Base-by-base conservation (phyloP, 2,888 invertebrate genomes). In the Steromphala cineraria region DNA sequence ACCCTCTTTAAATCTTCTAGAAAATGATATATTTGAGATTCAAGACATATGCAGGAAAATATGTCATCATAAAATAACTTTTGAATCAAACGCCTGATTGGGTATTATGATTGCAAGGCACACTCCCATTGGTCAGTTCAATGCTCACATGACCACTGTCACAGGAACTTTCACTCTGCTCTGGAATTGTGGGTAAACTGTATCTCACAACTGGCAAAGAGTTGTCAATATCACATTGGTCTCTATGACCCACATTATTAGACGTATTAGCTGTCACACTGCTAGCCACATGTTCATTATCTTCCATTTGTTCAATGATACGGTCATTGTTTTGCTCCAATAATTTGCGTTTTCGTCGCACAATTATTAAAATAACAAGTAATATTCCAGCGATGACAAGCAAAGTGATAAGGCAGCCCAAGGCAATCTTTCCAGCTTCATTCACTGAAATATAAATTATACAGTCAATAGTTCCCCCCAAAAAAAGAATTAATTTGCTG, bases 341-440 rank as follows among this genome's bases (percentile, higher is more conserved):
- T 28, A 28, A 17, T 36, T 53, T 53, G 17, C 67, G 79, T 24
- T 40, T 24, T 13, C 28, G 53, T 0, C 71, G 52, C 2, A 71
- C n/a, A 15, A 62, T 40, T 31, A 79, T 8, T 4, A 79, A 31
- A 15, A 71, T n/a, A 5, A 71, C 74, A 0, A 79, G 31, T 21
- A 79, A 53, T 53, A 79, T 36, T 52, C 53, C 53, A n/a, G 79
- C 79, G 36, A 79, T 74, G 19, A 71, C 5, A 21, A 79, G 36
- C 19, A 79, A 53, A 24, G 71, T 53, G 10, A 67, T 19, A 28
- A 79, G 71, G 62, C 67, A 71, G n/a, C 79, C 79, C 40, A 79
- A 46, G 17, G 79, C 79, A 8, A 79, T 79, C 71, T 71, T 40
- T 19, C 79, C 79, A 31, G 79, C 79, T 15, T 46, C 28, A 31